A percentile compares a stretch with the other conserved stretches of the same genome.
These are phyloP conservation scores for Hippocampus mohnikei DNA, from an alignment of 2,113 vertebrate genomes.

Conservation along the genomic window DNA sequence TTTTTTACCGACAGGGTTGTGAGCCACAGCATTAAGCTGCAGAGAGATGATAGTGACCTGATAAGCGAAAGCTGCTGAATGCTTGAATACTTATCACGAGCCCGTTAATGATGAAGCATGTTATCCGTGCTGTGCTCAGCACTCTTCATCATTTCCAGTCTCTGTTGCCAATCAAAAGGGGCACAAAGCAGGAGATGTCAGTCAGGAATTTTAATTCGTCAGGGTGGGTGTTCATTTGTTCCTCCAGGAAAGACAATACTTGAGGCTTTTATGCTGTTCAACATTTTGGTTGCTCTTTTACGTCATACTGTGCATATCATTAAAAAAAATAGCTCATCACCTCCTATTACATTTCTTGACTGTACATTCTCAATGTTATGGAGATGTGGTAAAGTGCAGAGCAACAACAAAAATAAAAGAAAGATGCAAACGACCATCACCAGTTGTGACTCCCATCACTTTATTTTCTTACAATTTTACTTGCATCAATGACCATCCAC, in stretches of 20 bases:
- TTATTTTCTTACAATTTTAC: too few species aligned
- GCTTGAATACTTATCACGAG: constrained; percentile 68
- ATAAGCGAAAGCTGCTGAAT: constrained; percentile 64
- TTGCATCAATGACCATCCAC: too few species aligned
- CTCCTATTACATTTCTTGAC: background rate
- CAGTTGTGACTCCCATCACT: too few species aligned
- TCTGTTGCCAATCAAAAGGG: constrained; percentile 38
- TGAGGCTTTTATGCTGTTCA: constrained; percentile 20
- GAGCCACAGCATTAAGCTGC: constrained; percentile 50
- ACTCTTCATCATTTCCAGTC: constrained; percentile 24
- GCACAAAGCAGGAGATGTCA: constrained; percentile 30
- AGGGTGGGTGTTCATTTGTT: constrained; percentile 32
- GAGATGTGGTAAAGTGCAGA: too few species aligned
- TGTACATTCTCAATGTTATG: background rate
- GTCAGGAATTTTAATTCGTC: constrained; percentile 28
- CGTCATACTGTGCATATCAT: background rate
- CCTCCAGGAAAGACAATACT: constrained; percentile 17
- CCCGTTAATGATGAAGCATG: constrained; percentile 50
- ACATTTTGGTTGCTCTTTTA: constrained; percentile 5
- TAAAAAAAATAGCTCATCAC: background rate
- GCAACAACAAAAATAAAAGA: too few species aligned
- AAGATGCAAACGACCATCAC: too few species aligned
- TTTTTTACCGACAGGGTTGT: constrained; percentile 35
- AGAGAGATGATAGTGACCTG: constrained; percentile 55
- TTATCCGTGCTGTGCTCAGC: constrained; percentile 68